phyloP scores from a whole-genome alignment of 2,113 vertebrate species.

The Lepus americanus region DNA sequence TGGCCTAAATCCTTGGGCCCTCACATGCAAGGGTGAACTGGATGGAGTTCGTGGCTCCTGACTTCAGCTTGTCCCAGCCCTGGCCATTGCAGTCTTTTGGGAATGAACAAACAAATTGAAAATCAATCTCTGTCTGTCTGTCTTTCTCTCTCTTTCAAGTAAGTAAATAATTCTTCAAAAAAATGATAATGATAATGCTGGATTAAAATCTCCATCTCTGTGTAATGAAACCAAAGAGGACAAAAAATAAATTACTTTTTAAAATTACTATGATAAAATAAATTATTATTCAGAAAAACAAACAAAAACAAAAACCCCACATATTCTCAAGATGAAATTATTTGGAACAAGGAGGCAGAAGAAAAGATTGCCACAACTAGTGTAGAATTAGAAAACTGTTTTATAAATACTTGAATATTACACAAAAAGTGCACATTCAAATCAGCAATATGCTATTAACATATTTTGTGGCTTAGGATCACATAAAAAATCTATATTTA shows the following conservation, averaged over 20 bases:
- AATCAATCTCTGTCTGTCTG: too few species aligned
- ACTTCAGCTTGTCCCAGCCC: too few species aligned
- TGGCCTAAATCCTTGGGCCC: too few species aligned
- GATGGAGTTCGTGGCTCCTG: too few species aligned
- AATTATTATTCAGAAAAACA: neutral
- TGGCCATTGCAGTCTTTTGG: too few species aligned
- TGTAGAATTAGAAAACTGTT: neutral
- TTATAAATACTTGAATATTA: neutral
- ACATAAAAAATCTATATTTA: too few species aligned
- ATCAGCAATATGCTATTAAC: neutral
- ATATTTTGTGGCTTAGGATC: neutral
- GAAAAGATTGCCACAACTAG: slow-evolving; percentile 3
- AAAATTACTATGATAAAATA: neutral
- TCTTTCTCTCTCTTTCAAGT: too few species aligned
- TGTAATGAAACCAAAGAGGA: neutral
- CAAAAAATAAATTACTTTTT: neutral
- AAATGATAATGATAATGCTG: neutral
- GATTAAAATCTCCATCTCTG: neutral
- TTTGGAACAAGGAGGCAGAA: neutral
- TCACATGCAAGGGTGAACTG: too few species aligned
- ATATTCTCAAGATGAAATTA: neutral
- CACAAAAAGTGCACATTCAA: neutral
- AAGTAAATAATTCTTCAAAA: too few species aligned
- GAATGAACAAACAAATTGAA: too few species aligned
- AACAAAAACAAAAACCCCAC: neutral